Percentiles rank a stretch among this genome's conserved stretches.
Conservation (phyloP, 2,797 vertebrate species). For the Zenarchopterus dispar region DNA sequence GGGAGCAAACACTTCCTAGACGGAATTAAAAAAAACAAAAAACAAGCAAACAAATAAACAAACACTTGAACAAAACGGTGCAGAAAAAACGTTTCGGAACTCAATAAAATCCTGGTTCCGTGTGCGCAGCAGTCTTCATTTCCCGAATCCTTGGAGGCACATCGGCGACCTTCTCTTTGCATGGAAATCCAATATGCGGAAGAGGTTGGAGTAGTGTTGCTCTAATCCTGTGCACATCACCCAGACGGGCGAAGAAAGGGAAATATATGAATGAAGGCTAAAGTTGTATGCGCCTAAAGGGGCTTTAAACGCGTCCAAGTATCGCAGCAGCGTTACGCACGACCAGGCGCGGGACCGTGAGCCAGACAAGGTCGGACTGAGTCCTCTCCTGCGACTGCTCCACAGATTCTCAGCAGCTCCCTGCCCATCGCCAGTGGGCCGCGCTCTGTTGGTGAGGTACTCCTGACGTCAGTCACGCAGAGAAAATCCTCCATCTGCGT, state of each 20-base stretch:
- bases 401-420: conserved; percentile 61
- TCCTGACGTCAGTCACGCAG: conserved; percentile 70
- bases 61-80: not conserved
- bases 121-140: conserved; percentile 53
- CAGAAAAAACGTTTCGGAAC: conserved; percentile 36
- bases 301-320: conserved; percentile 43
- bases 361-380: conserved; percentile 76
- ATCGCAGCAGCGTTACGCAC: conserved; percentile 57
- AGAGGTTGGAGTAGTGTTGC: conserved; percentile 69
- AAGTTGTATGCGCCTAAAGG: conserved; percentile 49
- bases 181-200: conserved; percentile 79
- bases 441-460: conserved; percentile 59
- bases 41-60: too few relatives aligned
- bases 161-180: conserved; percentile 66
- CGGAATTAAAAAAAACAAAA: conserved; percentile 22
- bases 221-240: conserved; percentile 60
- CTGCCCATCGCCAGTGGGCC: conserved; percentile 53
- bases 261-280: conserved; percentile 55
- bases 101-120: conserved; percentile 36
- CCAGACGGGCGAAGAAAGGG: conserved; percentile 48
- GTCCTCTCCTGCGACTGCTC: conserved; percentile 54
- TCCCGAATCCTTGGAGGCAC: conserved; percentile 62
- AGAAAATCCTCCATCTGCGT: conserved; percentile 61
- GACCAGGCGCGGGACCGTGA: conserved; percentile 52
- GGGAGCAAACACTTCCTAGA: conserved; percentile 19